A percentile compares a stretch with the other conserved stretches of the same genome.
These are phyloP conservation scores for Crypturellus tataupa DNA, from an alignment of 2,797 vertebrate species.

Conservation along the genomic window DNA sequence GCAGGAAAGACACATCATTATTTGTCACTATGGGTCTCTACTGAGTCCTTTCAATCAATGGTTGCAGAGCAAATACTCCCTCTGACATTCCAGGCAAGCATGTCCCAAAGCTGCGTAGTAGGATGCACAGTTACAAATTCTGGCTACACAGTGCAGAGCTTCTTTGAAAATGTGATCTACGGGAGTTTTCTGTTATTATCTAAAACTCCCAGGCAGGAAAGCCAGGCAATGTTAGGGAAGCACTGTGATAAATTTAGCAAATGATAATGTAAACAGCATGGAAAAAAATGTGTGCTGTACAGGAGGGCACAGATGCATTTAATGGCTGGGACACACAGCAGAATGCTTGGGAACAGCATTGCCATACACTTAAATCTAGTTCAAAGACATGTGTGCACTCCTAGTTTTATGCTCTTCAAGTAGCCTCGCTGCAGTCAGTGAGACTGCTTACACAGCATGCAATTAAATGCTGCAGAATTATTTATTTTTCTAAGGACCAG, in stretches of 20 bases:
- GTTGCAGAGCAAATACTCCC: neutral
- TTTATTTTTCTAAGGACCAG: neutral
- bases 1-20: neutral
- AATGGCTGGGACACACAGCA: neutral
- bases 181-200: neutral
- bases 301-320: neutral
- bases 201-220: conserved; percentile 45
- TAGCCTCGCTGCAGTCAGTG: neutral
- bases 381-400: neutral
- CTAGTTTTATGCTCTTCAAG: neutral
- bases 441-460: neutral
- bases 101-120: neutral
- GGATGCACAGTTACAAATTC: neutral
- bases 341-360: neutral
- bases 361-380: neutral
- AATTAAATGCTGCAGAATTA: neutral
- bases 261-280: conserved; percentile 36
- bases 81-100: neutral
- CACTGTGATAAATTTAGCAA: conserved; percentile 53
- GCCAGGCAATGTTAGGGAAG: neutral
- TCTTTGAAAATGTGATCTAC: neutral
- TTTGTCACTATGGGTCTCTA: neutral
- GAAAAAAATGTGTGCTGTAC: conserved; percentile 36
- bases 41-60: neutral
- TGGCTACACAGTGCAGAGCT: neutral